Evolutionary conservation across 2,888 invertebrate species (phyloP), one percentile per base, ranked within the genome.

Genomic region (Rugalucina vietnamica): DNA sequence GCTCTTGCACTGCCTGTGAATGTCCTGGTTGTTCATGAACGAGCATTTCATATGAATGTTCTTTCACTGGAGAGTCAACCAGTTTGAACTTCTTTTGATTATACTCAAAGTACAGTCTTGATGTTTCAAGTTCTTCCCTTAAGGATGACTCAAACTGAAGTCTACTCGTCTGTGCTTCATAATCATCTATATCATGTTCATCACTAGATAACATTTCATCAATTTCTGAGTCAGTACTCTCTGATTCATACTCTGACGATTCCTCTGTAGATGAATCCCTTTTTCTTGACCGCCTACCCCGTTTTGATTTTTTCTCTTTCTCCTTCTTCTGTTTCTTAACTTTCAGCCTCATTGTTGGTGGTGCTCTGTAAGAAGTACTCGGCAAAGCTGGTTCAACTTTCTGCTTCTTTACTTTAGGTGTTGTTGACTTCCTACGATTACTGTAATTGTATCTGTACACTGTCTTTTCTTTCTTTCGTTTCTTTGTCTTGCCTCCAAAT

Each of bases 201-300:
- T 87, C 87, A 80, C 83, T 85, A 29, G 87, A 87, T 29, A 87
- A 49, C 87, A 87, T 87, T 27, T 87, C 87, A 54, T 87, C 87
- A 43, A 87, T 85, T 72, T 87, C 87, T 43, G 81, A 85, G 70
- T 87, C 87, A 34, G 83, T 79, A 12, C 85, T 85, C 12, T 83
- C 85, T n/a, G 60, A 69, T 18, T 84, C 76, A n/a, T 78, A 74
- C 21, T 84, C 83, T 24, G 81, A 69, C 39, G 74, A 74, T 27
- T 84, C 83, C 3, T 83, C 76, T 27, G 54, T 34, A 36, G 39
- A n/a, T n/a, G 57, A 72, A 3, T 72, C 57, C 24, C 37, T 49
- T 5, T 39, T 32, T 43, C 43, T 75, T 36, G 72, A 83, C n/a
- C 69, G 21, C 24, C 57, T 79, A 54, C 54, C 76, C 21, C 29